phyloP scores from a whole-genome alignment of 2,113 vertebrate species.

The Fukomys damarensis region DNA sequence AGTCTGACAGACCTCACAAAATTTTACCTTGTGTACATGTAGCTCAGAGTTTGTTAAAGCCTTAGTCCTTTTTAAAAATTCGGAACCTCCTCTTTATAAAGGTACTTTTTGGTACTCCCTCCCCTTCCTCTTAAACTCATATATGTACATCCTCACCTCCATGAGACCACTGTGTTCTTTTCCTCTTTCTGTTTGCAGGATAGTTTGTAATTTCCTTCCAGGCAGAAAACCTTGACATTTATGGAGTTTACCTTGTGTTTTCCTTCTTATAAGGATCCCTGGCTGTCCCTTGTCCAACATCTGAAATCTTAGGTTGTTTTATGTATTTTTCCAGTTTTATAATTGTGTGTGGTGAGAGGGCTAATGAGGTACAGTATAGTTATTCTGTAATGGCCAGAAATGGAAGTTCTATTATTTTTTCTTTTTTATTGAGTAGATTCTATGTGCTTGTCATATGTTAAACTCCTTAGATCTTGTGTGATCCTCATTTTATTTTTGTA shows the following conservation, averaged over 20 bases:
- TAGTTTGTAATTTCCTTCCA: not conserved
- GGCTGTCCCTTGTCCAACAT: not conserved
- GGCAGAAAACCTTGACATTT: not conserved
- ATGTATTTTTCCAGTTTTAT: not conserved
- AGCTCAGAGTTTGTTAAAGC: not conserved
- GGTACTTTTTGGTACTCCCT: not conserved
- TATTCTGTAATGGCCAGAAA: not conserved
- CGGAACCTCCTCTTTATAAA: not conserved
- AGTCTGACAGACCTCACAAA: not conserved
- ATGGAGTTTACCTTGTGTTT: not conserved
- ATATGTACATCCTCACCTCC: not conserved
- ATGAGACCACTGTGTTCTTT: not conserved
- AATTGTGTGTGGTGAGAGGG: not conserved
- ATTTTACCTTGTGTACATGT: not conserved
- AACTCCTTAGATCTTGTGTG: not conserved
- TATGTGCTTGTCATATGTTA: not conserved
- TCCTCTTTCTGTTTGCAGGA: not conserved
- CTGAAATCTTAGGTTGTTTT: not conserved
- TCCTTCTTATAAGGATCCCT: not conserved
- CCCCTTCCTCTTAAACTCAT: not conserved
- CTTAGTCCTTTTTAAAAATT: not conserved
- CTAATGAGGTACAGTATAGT: not conserved
- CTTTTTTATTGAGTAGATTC: not conserved
- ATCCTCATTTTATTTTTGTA: not conserved
- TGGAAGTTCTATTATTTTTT: not conserved